These are phyloP conservation scores for Loris lydekkerianus DNA, from an alignment of 2,797 vertebrate species.

Conservation along the genomic window DNA sequence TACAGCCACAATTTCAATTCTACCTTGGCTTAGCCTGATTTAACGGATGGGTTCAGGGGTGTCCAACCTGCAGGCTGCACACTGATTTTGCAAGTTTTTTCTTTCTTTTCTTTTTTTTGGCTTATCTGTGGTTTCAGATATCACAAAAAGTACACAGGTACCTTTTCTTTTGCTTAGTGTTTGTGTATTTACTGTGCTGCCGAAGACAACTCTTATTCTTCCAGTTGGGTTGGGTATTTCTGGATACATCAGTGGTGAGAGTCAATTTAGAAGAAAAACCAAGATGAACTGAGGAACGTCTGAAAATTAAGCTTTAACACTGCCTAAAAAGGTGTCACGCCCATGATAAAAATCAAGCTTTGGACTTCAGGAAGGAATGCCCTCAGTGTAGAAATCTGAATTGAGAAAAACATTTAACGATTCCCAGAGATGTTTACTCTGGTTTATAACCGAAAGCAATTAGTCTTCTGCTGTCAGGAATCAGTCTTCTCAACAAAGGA, in stretches of 20 bases:
- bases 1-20: not conserved
- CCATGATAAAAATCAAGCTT: not conserved
- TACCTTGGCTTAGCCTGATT: not conserved
- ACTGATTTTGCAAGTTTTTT: no score
- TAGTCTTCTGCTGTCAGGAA: not conserved
- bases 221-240: no score
- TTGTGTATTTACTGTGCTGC: no score
- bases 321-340: not conserved
- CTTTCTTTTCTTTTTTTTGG: no score
- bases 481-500: not conserved
- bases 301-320: not conserved
- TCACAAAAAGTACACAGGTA: no score
- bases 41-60: not conserved
- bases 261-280: not conserved
- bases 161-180: no score
- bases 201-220: no score
- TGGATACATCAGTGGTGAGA: not conserved
- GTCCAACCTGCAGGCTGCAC: no score
- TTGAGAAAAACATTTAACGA: not conserved
- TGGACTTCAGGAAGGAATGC: not conserved
- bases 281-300: not conserved
- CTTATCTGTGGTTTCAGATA: no score
- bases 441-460: not conserved
- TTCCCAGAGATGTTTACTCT: not conserved
- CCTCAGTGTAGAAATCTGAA: not conserved